Percentiles rank a stretch among this genome's conserved stretches.
phyloP scores from a whole-genome alignment of 2,113 vertebrate genomes.

The Onychorhynchus coronatus region DNA sequence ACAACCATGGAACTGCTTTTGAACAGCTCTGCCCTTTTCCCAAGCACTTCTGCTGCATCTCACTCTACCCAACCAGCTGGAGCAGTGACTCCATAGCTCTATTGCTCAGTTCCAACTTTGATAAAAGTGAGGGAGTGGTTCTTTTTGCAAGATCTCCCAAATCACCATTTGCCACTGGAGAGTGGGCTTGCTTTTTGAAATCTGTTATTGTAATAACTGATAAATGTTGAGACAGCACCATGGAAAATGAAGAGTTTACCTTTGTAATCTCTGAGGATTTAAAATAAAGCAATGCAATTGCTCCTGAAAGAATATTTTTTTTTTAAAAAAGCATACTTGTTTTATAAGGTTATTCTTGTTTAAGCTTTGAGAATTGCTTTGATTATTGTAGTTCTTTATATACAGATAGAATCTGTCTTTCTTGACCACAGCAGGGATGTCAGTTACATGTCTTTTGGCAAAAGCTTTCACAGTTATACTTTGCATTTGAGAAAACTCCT shows the following conservation, averaged over 20 bases:
- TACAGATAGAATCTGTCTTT: no score
- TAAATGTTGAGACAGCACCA: not conserved
- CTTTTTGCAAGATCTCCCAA: not conserved
- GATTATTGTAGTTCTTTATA: no score
- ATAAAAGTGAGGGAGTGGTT: not conserved
- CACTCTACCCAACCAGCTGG: not conserved
- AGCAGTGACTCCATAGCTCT: rapidly evolving
- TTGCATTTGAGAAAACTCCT: not conserved
- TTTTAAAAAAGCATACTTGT: not conserved
- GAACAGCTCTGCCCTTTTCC: not conserved
- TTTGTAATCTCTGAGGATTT: not conserved
- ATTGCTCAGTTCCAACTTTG: not conserved
- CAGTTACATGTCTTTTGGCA: no score
- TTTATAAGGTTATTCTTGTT: no score
- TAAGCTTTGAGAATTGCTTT: no score
- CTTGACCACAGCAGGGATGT: no score
- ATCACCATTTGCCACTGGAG: not conserved
- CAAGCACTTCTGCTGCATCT: not conserved
- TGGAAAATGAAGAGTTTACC: not conserved
- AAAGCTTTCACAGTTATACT: not conserved
- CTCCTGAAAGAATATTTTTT: constrained; percentile 3
- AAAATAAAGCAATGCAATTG: not conserved
- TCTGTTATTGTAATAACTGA: not conserved
- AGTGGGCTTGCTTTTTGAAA: not conserved
- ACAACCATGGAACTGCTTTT: not conserved